phyloP scores from a whole-genome alignment of 2,888 invertebrate species.

The Petrolisthes cinctipes region DNA sequence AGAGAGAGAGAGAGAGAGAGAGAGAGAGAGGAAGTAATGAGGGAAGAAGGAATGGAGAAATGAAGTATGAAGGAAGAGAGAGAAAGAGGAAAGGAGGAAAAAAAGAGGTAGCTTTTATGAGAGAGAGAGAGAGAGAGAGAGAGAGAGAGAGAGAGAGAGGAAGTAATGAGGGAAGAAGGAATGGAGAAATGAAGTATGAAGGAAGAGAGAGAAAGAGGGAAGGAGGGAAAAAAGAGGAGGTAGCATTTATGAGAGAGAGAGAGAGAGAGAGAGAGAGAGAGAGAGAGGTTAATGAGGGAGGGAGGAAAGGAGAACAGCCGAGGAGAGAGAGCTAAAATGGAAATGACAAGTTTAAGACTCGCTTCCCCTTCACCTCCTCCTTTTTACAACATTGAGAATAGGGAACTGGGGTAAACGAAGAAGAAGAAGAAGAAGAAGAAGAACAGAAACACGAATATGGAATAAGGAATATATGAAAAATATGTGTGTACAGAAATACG shows the following conservation, averaged over 20 bases:
- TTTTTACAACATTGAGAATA: background rate
- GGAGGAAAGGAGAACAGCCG: background rate
- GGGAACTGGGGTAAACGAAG: background rate
- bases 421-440: background rate
- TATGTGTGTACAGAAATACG: background rate
- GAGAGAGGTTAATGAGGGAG: background rate
- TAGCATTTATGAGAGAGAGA: no score
- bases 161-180: background rate
- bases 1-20: background rate
- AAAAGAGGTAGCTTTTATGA: background rate
- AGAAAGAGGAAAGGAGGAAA: background rate
- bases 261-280: background rate
- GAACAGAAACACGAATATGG: background rate
- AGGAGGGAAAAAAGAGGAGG: background rate
- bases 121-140: no score
- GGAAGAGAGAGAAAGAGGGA: constrained; percentile 5
- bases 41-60: background rate
- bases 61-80: background rate
- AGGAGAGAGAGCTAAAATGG: constrained; percentile 14
- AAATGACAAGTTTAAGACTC: background rate
- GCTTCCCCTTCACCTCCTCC: no score
- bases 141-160: background rate
- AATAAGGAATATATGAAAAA: background rate
- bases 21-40: background rate
- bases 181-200: no score